Evolutionary conservation across 2,113 vertebrate genomes (phyloP), one percentile per base, ranked within the genome.

Genomic region (Crotalus viridis): DNA sequence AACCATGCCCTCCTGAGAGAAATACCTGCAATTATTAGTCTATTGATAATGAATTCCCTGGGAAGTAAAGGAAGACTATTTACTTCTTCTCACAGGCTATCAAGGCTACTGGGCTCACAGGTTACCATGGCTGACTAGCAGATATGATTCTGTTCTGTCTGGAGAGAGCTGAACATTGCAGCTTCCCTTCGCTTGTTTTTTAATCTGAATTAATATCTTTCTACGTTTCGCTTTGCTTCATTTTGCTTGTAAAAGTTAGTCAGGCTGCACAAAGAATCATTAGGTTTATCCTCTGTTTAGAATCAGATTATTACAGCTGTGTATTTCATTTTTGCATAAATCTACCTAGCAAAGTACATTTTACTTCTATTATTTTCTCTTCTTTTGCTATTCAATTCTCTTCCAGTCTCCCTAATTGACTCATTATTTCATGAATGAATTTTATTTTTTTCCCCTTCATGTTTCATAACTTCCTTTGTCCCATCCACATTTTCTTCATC

Each of bases 51-150:
- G 17, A 39, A 54, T 89, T 92, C 90, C 55, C 21, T 64, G 52
- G 3, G 85, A 39, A 81, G 74, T 51, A 24, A 39, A 24, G 19
- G 54, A 64, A 92, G 69, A 81, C 51, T 24, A 28, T 74, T 69
- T 81, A 91, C 90, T 69, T 69, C 59, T 61, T 28, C 13, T n/a
- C 28, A 33, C 28, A 69, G 64, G 13, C 64, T 69, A 33, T 69
- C 5, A 89, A 0, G 24, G 91, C 74, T 85, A 57, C 33, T 7
- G 48, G 88, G 57, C 92, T 94, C 46, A 12, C 89, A 93, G 90
- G 90, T 51, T 89, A 52, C 92, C 46, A 59, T 24, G 28, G 59
- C 74, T 85, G 61, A 39, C 57, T 88, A 94, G 51, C 89, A 87
- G 56, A 52, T 59, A 33, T 26, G 33, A 17, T 0, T 85, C 87